phyloP scores from a whole-genome alignment of 2,888 invertebrate species.

The Sicus ferrugineus region DNA sequence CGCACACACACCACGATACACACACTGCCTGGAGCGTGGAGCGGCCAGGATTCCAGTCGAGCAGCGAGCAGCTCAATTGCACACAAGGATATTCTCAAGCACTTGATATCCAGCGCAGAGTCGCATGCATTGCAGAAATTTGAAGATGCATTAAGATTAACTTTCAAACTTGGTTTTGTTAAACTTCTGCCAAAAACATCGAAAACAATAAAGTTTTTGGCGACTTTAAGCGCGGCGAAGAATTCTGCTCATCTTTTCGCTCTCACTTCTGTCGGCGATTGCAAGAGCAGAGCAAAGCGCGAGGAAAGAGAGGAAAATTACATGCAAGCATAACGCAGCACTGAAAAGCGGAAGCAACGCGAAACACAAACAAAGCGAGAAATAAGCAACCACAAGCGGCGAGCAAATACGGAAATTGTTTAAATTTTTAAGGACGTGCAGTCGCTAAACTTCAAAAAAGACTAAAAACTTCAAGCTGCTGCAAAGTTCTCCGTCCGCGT shows the following conservation, averaged over 20 bases:
- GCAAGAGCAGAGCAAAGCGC: neutral
- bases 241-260: no score
- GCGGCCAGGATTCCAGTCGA: neutral
- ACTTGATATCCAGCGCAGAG: neutral
- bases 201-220: no score
- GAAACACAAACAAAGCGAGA: neutral
- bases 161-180: neutral
- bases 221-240: no score
- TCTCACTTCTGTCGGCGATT: neutral
- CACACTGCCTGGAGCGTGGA: neutral
- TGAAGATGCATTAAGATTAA: no score
- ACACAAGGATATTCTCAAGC: neutral
- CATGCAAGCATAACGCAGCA: constrained; percentile 1
- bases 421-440: neutral
- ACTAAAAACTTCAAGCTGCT: neutral
- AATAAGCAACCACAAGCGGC: neutral
- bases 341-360: neutral
- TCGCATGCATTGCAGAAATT: neutral
- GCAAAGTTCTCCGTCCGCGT: neutral
- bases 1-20: no score
- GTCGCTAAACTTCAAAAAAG: no score
- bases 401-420: neutral
- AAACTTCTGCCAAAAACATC: no score
- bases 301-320: neutral
- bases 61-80: neutral